These are phyloP conservation scores for Tetranychus piercei DNA, from an alignment of 2,888 invertebrate genomes.

Conservation along the genomic window DNA sequence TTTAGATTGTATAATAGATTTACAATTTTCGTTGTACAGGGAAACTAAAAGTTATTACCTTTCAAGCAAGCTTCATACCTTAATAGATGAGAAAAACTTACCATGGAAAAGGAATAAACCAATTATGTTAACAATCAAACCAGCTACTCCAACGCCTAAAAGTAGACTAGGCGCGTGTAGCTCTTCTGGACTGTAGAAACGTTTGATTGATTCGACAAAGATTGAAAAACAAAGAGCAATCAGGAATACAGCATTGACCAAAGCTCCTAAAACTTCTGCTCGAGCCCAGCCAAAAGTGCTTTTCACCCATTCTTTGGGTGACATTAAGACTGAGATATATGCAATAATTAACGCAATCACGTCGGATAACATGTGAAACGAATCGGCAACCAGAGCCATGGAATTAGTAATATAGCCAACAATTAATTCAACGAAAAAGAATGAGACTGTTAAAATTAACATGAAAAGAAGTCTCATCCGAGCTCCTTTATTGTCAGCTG, in stretches of 20 bases:
- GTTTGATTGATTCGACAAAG: conserved; percentile 86
- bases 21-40: not conserved
- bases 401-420: conserved; percentile 93
- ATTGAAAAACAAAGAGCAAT: conserved; percentile 95
- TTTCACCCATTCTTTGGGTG: conserved; percentile 90
- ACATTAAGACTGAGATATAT: conserved; percentile 87
- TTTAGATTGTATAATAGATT: not conserved
- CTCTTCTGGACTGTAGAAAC: conserved; percentile 63
- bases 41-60: not conserved
- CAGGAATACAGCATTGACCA: conserved; percentile 66
- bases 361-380: conserved; percentile 96
- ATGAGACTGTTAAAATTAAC: conserved; percentile 73
- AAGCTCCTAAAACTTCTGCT: conserved; percentile 89
- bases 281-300: conserved; percentile 99
- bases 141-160: conserved; percentile 68
- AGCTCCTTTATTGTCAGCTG: conserved; percentile 11
- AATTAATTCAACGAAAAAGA: conserved; percentile 86
- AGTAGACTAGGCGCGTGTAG: conserved; percentile 67
- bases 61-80: not conserved
- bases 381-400: conserved; percentile 88
- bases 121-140: conserved; percentile 76
- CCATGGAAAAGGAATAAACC: conserved; percentile 60
- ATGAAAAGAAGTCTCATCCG: conserved; percentile 78
- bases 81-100: not conserved
- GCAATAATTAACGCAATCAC: conserved; percentile 89